These are phyloP conservation scores for Holcopasites calliopsidis DNA, from an alignment of 1,140 invertebrate species.

Conservation along the genomic window DNA sequence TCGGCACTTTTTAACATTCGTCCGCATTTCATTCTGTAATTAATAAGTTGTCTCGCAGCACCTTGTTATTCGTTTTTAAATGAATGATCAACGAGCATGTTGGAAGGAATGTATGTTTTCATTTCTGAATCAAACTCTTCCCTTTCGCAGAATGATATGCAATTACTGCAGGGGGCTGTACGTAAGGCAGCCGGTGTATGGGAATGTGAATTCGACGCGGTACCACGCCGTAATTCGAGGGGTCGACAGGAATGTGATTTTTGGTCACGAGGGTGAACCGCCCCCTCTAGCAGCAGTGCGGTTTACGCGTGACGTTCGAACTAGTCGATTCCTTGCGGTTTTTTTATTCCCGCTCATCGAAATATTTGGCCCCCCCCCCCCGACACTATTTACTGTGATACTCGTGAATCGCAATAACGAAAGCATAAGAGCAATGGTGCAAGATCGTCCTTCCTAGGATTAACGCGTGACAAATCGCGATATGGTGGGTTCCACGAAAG, in stretches of 20 bases:
- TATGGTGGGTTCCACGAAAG: not conserved
- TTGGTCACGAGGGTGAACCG: conserved; percentile 53
- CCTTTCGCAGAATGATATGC: not conserved
- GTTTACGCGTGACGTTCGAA: conserved; percentile 16
- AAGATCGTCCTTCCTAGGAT: not conserved
- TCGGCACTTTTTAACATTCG: no score
- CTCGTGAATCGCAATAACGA: not conserved
- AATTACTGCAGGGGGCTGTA: conserved; percentile 25
- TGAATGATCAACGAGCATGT: not conserved
- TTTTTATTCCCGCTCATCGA: conserved; percentile 3
- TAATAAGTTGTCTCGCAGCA: no score
- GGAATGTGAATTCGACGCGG: conserved; percentile 71
- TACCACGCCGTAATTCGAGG: conserved; percentile 66
- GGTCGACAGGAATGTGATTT: conserved; percentile 73
- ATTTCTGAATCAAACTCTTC: not conserved
- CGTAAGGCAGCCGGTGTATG: conserved; percentile 53
- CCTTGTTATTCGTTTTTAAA: not conserved
- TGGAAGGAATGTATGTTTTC: not conserved
- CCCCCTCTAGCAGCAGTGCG: conserved; percentile 20
- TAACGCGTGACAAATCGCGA: not conserved
- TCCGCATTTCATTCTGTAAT: no score
- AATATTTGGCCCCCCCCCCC: conserved; percentile 3
- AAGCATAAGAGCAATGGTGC: not conserved
- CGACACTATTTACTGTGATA: conserved; percentile 42
- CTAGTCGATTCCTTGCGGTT: conserved; percentile 1